Evolutionary conservation across 1,140 invertebrate species (phyloP), one percentile per base, ranked within the genome.

Genomic region (Tetranychus cinnabarinus): DNA sequence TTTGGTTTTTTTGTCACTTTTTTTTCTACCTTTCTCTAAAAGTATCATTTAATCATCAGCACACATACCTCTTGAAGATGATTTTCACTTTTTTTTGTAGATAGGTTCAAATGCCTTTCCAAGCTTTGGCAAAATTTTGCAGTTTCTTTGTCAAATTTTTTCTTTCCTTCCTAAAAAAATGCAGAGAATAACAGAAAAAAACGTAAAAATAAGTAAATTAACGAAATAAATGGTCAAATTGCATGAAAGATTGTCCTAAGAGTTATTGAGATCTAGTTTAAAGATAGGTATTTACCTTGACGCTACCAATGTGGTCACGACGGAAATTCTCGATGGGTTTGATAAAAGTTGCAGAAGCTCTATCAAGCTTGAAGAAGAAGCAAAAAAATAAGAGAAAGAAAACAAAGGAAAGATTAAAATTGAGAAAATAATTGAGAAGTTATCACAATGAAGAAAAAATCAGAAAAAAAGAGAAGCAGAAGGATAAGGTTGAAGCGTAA

Each of bases 141-240:
- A 1, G 91, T 96, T 73, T 95, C 89, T 70, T 96, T 96, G 70
- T 96, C 90, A 75, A 96, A 97, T 71, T 90, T 90, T 74, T 96
- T 96, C 72, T 93, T 93, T 58, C 87, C 88, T 66, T 92, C 88
- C 81, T 23, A 23, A 23, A 23, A 23, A 23, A 23, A 23, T 23
- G 23, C 86, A 23, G 60, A 61, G 52, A 57, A 59, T 23, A 60
- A 66, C 23, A 10, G 23, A 31, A 10, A 10, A 34, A 55, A 34
- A 55, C 7, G 23, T 10, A 55, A 55, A 34, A 55, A 6, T 15
- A 33, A 31, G 15, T 42, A 34, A 66, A 61, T 39, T 45, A n/a
- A 66, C 39, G 48, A 33, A 55, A 37, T 34, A 55, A 58, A 23
- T 23, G 23, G 23, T 23, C 23, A 23, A 23, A 23, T 23, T 23